These are phyloP conservation scores for Cataglyphis albicans DNA, from an alignment of 2,888 invertebrate genomes.

Conservation along the genomic window DNA sequence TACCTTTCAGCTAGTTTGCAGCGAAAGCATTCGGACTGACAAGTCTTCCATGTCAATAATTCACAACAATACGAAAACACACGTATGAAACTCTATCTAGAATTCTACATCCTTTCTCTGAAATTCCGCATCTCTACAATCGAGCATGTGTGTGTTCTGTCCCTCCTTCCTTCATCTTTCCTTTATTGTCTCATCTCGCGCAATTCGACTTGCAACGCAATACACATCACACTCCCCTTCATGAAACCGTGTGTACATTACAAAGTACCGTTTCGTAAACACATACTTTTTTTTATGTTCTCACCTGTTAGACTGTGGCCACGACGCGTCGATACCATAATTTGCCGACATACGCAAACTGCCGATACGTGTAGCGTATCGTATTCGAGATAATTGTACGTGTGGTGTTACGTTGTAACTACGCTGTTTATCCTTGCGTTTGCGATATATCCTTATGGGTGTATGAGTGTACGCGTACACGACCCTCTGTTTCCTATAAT, in stretches of 20 bases:
- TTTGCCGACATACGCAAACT: constrained; percentile 15
- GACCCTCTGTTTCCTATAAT: background rate
- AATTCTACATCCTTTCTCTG: background rate
- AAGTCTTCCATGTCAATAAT: background rate
- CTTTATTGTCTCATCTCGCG: background rate
- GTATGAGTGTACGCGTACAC: background rate
- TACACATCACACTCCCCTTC: background rate
- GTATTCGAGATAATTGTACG: constrained; percentile 11
- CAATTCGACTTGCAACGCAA: background rate
- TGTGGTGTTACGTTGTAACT: background rate
- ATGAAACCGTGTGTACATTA: background rate
- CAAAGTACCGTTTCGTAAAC: background rate
- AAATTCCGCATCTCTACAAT: background rate
- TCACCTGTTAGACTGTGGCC: background rate
- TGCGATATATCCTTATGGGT: background rate
- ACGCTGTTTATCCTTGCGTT: background rate
- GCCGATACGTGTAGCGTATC: background rate
- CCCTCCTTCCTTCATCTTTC: background rate
- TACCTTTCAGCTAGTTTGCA: background rate
- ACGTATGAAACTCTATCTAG: background rate
- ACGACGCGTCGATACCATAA: background rate
- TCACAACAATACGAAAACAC: constrained; percentile 1
- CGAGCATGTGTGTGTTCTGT: background rate
- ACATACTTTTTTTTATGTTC: background rate
- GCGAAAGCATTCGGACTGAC: background rate